phyloP scores from a whole-genome alignment of 2,113 vertebrate species.

The Gadus macrocephalus region DNA sequence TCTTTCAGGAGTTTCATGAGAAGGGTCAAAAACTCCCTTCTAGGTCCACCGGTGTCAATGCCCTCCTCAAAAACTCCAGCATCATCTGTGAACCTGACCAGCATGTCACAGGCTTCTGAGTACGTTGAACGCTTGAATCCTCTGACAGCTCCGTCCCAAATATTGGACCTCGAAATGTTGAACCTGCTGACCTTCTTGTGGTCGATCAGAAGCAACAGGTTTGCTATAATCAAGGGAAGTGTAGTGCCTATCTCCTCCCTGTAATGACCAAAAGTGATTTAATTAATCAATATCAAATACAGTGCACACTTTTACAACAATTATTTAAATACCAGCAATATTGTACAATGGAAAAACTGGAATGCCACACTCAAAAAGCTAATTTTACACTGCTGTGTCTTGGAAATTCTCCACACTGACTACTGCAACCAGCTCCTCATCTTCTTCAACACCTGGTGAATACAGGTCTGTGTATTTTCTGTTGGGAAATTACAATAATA shows the following conservation, averaged over 20 bases:
- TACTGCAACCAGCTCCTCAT: not conserved
- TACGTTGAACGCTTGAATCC: constrained; percentile 29
- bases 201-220: no score
- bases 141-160: constrained; percentile 28
- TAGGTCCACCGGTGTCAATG: constrained; percentile 37
- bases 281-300: no score
- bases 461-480: constrained; percentile 3
- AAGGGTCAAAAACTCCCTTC: not conserved
- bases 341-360: not conserved
- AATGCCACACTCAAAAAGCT: not conserved
- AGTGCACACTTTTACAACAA: not conserved
- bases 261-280: no score
- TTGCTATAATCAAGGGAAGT: not conserved
- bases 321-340: not conserved
- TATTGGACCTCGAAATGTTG: constrained; percentile 18
- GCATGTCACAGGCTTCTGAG: constrained; percentile 39
- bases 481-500: no score
- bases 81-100: constrained; percentile 44
- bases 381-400: not conserved
- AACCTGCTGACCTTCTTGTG: constrained; percentile 25
- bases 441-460: not conserved
- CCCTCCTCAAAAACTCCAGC: constrained; percentile 31
- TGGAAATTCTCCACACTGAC: not conserved
- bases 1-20: no score
- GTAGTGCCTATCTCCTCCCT: not conserved